Base-by-base conservation (phyloP, 2,797 vertebrate species). In the Chaunax sp. region DNA sequence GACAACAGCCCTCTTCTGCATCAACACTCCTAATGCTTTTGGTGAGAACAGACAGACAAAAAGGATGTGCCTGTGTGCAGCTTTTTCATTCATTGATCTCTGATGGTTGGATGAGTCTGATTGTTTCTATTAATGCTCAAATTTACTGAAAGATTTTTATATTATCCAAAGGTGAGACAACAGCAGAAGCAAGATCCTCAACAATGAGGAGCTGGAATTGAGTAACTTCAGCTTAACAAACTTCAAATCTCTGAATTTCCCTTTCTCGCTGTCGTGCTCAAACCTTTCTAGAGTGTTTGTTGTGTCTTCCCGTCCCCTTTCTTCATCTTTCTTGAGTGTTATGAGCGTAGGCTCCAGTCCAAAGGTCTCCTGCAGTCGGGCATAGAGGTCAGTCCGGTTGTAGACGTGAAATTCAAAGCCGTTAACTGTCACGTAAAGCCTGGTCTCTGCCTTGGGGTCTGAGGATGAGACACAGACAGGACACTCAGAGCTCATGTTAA, bases 401-500 rank as follows among this genome's bases (percentile, higher is more conserved):
- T 99, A 99, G 49, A 97, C 96, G 2, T 99, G 98, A 82, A 99
- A 98, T 89, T 99, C 98, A 71, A 98, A 99, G 78, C 98, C 97
- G 51, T 99, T 99, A 43, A 99, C 94, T 20, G 97, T 98, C 81
- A 99, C 94, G 65, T 97, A 97, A 13, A 99, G 93, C 79, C 98
- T 94, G 40, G 98, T 99, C 92, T 99, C 98, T 75, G 98, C 97
- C 83, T 98, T 98, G 67, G 98, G 98, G 90, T 99, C 98, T 99
- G 86, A 28, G 3, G 33, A 58, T 4, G 46, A 69, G 16, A 67
- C 7, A 68, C 0, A 59, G 18, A 51, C 6, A 47, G 11, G 30
- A 8, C 20, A 40, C 18, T 70, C 12, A 62, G 12, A 40, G 7
- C 3, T 33, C 6, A 4, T 11, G 28, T 1, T 15, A 23, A 6